Evolutionary conservation across 2,113 vertebrate genomes (phyloP), one percentile per base, ranked within the genome.

Genomic region (Recurvirostra avosetta): DNA sequence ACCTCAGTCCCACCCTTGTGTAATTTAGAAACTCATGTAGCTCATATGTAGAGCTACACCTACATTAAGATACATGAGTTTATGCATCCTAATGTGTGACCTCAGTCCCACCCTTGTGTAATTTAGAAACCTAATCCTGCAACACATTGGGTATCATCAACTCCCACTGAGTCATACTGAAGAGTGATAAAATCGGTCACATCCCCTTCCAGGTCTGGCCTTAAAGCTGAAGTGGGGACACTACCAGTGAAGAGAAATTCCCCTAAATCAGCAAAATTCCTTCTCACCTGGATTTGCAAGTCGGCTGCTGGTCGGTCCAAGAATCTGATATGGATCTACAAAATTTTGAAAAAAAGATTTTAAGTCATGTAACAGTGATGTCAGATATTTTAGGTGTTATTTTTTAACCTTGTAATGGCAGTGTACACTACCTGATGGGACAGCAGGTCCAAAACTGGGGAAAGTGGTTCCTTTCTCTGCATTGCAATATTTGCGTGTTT

Each of bases 231-330:
- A 88, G n/a, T 47, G 67, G 30, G 58, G 26, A 63, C 52, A 71
- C 22, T 62, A 75, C 13, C 25, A 95, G 32, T 38, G 45, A 50
- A 74, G 34, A 56, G 30, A 78, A 81, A 38, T 27, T 11, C 43
- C 85, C 71, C 29, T n/a, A 68, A 81, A 88, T 18, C 38, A 92
- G 32, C 56, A 89, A 92, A 95, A 94, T 12, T 43, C 59, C 18
- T 32, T 86, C 98, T 98, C 98, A 99, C 99, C 99, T 99, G 99
- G 99, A 95, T 99, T 99, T 92, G 99, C 98, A 73, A 99, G 99
- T 82, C 99, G 98, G 96, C 99, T 99, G 98, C 99, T 99, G 62
- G 99, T 98, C 2, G 99, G 98, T 61, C 99, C 99, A 84, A 99
- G 98, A 95, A 99, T 99, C 98, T 99, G 99, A 95, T 99, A 99